phyloP scores from a whole-genome alignment of 2,113 vertebrate species.

The Pteronura brasiliensis region DNA sequence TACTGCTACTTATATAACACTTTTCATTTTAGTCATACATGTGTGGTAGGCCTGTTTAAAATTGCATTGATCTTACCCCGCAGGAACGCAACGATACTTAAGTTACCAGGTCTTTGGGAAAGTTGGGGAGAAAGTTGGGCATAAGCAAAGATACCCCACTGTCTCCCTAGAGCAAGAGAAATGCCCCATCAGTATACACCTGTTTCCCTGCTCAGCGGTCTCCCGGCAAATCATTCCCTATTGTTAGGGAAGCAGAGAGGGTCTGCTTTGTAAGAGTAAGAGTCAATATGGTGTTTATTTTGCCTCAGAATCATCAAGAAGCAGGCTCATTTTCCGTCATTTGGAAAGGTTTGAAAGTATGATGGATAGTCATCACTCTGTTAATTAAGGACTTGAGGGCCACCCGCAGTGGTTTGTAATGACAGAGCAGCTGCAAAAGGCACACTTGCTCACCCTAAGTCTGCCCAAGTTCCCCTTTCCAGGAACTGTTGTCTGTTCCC shows the following conservation, averaged over 20 bases:
- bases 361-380: slow-evolving; percentile 58
- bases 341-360: slow-evolving; percentile 57
- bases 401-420: slow-evolving; percentile 56
- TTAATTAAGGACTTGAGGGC: slow-evolving; percentile 64
- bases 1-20: not conserved
- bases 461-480: not conserved
- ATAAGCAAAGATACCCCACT: not conserved
- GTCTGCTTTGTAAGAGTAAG: not conserved
- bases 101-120: not conserved
- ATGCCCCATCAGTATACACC: not conserved
- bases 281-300: slow-evolving; percentile 49
- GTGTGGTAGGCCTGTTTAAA: not conserved
- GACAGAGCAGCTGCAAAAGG: slow-evolving; percentile 56
- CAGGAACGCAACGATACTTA: not conserved
- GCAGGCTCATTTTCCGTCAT: slow-evolving; percentile 51
- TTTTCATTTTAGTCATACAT: not conserved
- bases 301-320: slow-evolving; percentile 31
- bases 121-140: not conserved
- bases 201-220: not conserved
- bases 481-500: slow-evolving; percentile 28
- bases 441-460: not conserved
- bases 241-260: slow-evolving; percentile 8
- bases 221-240: not conserved
- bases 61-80: not conserved
- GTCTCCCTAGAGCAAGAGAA: not conserved